Evolutionary conservation across 2,888 invertebrate genomes (phyloP).

Genomic region (Agelastica alni): DNA sequence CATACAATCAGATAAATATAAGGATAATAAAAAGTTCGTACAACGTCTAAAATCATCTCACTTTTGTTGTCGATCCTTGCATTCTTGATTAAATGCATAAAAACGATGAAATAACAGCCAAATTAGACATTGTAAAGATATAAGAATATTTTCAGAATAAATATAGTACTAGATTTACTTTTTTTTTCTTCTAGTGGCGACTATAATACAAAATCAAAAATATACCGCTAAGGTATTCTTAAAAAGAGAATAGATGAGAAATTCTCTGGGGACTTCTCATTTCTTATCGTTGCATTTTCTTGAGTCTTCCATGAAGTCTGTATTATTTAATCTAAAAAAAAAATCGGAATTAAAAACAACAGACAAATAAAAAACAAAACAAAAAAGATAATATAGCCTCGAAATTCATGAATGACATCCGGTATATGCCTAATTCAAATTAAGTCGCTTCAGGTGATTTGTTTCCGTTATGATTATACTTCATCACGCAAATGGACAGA

Average conservation of each 20-base stretch:
- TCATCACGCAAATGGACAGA: too few species aligned
- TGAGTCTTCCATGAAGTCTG: constrained; percentile 42
- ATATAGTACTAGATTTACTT: constrained; percentile 31
- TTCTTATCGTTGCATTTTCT: constrained; percentile 42
- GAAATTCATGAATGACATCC: too few species aligned
- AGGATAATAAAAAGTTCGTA: constrained; percentile 50
- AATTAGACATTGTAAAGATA: constrained; percentile 52
- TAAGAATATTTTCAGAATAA: constrained; percentile 38
- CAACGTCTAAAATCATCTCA: constrained; percentile 57
- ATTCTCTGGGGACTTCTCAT: constrained; percentile 27
- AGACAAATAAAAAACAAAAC: too few species aligned
- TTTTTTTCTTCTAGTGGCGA: constrained; percentile 30
- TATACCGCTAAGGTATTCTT: constrained; percentile 27
- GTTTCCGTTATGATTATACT: too few species aligned
- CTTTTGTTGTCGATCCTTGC: constrained; percentile 59
- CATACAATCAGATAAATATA: constrained; percentile 46
- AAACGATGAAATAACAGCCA: constrained; percentile 56
- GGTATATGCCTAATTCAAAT: too few species aligned
- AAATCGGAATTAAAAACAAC: too few species aligned
- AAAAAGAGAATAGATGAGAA: constrained; percentile 11
- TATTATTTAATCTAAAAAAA: constrained; percentile 47
- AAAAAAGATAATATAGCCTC: too few species aligned
- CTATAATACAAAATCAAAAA: constrained; percentile 33
- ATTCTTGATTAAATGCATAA: constrained; percentile 54
- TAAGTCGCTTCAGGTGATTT: too few species aligned